Evolutionary conservation across 2,113 vertebrate genomes (phyloP).

Genomic region (Pelusios castaneus): DNA sequence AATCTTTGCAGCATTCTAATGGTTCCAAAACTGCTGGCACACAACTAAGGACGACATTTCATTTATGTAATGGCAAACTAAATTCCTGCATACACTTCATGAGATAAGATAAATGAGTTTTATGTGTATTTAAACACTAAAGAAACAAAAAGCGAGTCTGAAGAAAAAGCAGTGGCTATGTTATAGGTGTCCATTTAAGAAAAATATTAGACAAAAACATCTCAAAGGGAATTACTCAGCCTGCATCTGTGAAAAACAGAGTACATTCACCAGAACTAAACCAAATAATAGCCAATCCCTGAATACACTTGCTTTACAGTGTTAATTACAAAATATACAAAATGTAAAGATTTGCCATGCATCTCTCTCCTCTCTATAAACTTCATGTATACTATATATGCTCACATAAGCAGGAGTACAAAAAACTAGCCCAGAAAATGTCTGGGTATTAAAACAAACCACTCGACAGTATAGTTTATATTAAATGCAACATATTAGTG

Average conservation of each 20-base stretch:
- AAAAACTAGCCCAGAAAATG: neutral
- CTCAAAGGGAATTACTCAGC: neutral
- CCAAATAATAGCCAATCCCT: neutral
- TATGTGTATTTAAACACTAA: neutral
- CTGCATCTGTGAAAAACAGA: neutral
- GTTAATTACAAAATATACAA: conserved; percentile 33
- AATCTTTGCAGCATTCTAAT: accelerated
- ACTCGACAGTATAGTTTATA: conserved; percentile 11
- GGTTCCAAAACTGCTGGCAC: neutral
- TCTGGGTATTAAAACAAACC: conserved; percentile 36
- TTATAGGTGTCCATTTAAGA: neutral
- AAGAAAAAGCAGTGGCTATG: neutral
- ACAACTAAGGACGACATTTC: neutral
- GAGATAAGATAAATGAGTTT: no score
- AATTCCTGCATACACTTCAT: neutral
- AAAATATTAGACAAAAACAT: neutral
- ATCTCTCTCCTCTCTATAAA: conserved; percentile 10
- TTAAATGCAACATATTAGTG: neutral
- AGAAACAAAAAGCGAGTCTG: neutral
- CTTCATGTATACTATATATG: no score
- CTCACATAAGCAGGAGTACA: neutral
- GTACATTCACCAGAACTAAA: neutral
- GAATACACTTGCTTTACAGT: neutral
- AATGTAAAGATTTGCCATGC: conserved; percentile 11
- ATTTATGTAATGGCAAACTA: neutral